Evolutionary conservation across 2,113 vertebrate species (phyloP).

Genomic region (Orthonyx spaldingii): DNA sequence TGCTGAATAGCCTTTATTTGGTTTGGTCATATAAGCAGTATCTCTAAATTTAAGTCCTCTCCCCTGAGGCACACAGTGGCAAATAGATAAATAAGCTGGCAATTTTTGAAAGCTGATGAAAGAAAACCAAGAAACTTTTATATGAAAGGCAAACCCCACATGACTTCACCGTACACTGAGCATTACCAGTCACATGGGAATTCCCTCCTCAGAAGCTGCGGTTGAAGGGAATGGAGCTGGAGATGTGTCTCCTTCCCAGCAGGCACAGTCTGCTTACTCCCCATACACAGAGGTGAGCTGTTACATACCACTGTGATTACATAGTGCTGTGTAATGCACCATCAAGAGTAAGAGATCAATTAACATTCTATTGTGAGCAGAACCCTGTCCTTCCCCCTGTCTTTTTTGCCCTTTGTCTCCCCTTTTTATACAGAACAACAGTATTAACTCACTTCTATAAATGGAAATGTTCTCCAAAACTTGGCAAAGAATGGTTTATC

Average conservation of each 20-base stretch:
- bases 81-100: neutral
- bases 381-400: neutral
- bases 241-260: neutral
- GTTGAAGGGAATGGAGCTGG: neutral
- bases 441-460: neutral
- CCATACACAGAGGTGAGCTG: neutral
- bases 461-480: neutral
- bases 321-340: neutral
- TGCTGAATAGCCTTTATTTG: neutral
- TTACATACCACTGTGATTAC: neutral
- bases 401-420: neutral
- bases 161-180: neutral
- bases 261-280: neutral
- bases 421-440: neutral
- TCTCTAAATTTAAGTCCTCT: neutral
- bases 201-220: neutral
- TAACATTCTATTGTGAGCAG: neutral
- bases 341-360: neutral
- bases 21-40: neutral
- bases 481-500: neutral
- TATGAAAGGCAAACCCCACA: neutral
- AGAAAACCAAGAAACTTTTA: neutral
- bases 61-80: neutral
- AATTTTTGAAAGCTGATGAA: conserved; percentile 1
- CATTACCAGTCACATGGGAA: neutral